Base-by-base conservation (phyloP, 2,113 vertebrate genomes). In the Pyxicephalus adspersus region DNA sequence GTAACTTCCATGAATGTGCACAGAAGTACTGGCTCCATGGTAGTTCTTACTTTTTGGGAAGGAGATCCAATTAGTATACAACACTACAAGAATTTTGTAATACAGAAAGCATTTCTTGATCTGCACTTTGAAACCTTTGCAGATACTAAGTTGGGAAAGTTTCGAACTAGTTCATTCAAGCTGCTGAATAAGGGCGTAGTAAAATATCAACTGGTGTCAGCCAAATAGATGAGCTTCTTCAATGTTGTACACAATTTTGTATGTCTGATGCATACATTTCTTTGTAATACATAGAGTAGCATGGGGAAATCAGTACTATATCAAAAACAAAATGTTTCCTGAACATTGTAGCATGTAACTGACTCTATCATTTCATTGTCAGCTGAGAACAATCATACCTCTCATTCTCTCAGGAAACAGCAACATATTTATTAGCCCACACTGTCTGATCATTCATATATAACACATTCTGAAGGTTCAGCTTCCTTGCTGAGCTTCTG, bases 301-400 rank as follows among this genome's bases (percentile, higher is more conserved):
- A 20, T 18, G 22, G 29, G 25, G 73, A 23, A 45, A 28, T 51
- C 73, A 20, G 23, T 50, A 76, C 19, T 63, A 45, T 50, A 50
- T 64, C 34, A 50, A 58, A 76, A 80, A 22, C 19, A 29, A 28
- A 51, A 84, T 77, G 75, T 34, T 60, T 86, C 67, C 76, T 86
- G 64, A 85, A 78, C 85, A 86, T 84, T 84, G 20, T 25, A 67
- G 85, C 87, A 85, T 87, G 85, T 45, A 64, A 83, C 81, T 72
- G 77, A 82, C 72, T 78, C 73, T 60, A 71, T 76, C 75, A 80
- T 75, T 81, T 73, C 58, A 81, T 73, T 74, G 68, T 81, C 79
- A 65, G 54, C n/a, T 23, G n/a, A 64, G 68, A 64, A 64, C 60
- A 50, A 73, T 81, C 79, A 74, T 64, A 81, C 57, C 60, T 73